These are phyloP conservation scores for Hedya salicella DNA, from an alignment of 2,888 invertebrate genomes.

Conservation along the genomic window DNA sequence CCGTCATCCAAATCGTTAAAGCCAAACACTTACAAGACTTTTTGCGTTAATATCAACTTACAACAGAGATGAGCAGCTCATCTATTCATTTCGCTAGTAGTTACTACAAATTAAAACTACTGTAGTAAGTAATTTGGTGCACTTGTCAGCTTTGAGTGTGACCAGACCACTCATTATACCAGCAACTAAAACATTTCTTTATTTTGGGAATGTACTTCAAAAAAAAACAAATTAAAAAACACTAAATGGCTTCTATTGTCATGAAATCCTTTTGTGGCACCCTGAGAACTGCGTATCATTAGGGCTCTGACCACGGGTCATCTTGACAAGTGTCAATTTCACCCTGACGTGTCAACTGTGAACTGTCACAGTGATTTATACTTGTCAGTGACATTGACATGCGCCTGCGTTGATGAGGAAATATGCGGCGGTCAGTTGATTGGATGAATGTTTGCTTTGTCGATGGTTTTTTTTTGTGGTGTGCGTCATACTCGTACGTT, in stretches of 20 bases:
- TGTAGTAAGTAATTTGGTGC: too few relatives aligned
- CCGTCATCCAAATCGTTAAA: too few relatives aligned
- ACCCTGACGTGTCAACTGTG: slow-evolving; percentile 36
- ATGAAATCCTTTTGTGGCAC: slow-evolving; percentile 28
- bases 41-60: too few relatives aligned
- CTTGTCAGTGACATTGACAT: slow-evolving; percentile 34
- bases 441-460: slow-evolving; percentile 19
- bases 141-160: too few relatives aligned
- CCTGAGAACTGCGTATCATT: slow-evolving; percentile 29
- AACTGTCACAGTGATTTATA: slow-evolving; percentile 43
- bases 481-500: slow-evolving; percentile 16
- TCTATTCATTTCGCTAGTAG: too few relatives aligned
- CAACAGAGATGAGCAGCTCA: too few relatives aligned
- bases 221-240: not conserved
- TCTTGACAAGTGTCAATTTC: slow-evolving; percentile 39
- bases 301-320: slow-evolving; percentile 35
- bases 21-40: too few relatives aligned
- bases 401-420: slow-evolving; percentile 33
- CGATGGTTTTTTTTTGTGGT: slow-evolving; percentile 6
- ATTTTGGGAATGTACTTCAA: too few relatives aligned
- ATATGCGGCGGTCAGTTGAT: slow-evolving; percentile 30
- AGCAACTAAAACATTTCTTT: too few relatives aligned
- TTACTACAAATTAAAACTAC: too few relatives aligned
- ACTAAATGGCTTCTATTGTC: slow-evolving; percentile 20
- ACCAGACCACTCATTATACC: too few relatives aligned